phyloP scores from a whole-genome alignment of 2,888 invertebrate species.

The Agrotis exclamationis region DNA sequence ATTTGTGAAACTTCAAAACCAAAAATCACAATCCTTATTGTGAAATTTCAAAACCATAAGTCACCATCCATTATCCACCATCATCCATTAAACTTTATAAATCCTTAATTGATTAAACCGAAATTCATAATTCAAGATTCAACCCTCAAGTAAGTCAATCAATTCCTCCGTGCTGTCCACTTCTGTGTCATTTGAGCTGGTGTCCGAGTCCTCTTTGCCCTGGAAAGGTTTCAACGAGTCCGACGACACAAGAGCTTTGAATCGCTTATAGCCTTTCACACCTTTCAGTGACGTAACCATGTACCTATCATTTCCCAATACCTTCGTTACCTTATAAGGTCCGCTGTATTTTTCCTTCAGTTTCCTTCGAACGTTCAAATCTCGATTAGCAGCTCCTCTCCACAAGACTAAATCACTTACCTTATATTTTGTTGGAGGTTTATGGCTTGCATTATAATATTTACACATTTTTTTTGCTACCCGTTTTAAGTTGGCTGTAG shows the following conservation, averaged over 20 bases:
- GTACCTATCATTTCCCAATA: not conserved
- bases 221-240: no score
- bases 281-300: no score
- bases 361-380: not conserved
- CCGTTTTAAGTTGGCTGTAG: not conserved
- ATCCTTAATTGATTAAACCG: not conserved
- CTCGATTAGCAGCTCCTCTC: not conserved
- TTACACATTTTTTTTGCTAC: not conserved
- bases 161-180: no score
- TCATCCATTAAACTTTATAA: not conserved
- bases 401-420: not conserved
- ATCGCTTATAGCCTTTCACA: no score
- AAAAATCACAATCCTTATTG: no score
- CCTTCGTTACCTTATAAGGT: not conserved
- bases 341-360: slow-evolving; percentile 3
- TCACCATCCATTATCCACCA: not conserved
- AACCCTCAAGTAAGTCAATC: not conserved
- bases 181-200: no score
- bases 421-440: not conserved
- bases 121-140: not conserved
- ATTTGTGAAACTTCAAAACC: no score
- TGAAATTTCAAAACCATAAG: no score
- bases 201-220: no score
- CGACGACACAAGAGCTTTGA: no score
- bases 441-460: not conserved